A percentile compares a stretch with the other conserved stretches of the same genome.
These are phyloP conservation scores for Anarrhichthys ocellatus DNA, from an alignment of 2,113 vertebrate genomes.

Conservation along the genomic window DNA sequence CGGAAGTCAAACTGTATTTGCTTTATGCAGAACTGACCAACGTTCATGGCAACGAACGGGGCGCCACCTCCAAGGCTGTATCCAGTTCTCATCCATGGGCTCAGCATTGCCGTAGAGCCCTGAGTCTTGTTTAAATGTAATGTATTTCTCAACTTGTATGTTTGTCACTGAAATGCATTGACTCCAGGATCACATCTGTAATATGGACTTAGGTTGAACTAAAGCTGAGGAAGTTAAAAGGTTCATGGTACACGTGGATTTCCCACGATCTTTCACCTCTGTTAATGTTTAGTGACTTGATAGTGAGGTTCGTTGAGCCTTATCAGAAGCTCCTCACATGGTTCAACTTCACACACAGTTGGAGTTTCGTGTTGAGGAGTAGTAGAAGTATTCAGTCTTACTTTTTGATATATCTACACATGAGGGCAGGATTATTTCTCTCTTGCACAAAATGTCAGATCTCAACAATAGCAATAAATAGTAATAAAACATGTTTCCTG, in stretches of 20 bases:
- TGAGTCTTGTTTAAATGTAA: neutral
- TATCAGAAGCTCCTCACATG: slow-evolving; percentile 16
- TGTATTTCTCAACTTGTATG: neutral
- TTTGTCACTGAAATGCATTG: neutral
- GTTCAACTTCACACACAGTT: slow-evolving; percentile 3
- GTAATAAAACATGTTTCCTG: neutral
- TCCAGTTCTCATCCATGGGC: neutral
- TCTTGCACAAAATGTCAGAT: neutral
- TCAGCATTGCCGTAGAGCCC: no score
- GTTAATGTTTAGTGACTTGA: slow-evolving; percentile 60
- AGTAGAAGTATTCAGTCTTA: neutral
- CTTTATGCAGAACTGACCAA: neutral
- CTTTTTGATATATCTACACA: neutral
- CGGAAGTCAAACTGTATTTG: neutral
- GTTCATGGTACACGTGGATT: slow-evolving; percentile 4
- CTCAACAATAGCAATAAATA: neutral
- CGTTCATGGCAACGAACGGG: neutral
- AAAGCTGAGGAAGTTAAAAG: slow-evolving; percentile 10
- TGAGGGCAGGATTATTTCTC: neutral
- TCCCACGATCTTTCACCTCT: slow-evolving; percentile 41
- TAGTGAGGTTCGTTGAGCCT: slow-evolving; percentile 6
- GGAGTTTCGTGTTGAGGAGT: neutral
- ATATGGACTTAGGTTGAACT: neutral
- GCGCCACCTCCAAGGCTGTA: neutral
- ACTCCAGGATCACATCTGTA: neutral